Conservation (phyloP, 1,140 invertebrate species). For the Neodiprion virginianus region DNA sequence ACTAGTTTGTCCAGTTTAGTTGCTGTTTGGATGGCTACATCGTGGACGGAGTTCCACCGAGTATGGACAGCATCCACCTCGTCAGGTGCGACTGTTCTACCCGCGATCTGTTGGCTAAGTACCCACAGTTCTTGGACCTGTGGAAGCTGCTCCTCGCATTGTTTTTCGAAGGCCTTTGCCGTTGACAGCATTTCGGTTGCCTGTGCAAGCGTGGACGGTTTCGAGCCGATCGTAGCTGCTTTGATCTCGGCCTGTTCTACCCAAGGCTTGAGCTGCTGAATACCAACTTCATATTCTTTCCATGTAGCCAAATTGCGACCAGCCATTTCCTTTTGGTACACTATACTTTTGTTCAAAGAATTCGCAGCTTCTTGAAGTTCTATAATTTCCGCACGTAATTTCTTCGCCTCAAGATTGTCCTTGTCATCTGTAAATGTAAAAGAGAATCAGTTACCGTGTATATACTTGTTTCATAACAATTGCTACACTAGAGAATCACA, state of each 20-base stretch:
- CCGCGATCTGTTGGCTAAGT: conserved; percentile 76
- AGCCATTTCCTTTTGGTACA: conserved; percentile 75
- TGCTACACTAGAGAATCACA: conserved; percentile 21
- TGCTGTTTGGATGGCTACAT: conserved; percentile 74
- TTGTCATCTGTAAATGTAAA: conserved; percentile 60
- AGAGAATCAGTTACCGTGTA: conserved; percentile 23
- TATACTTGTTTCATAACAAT: conserved; percentile 17
- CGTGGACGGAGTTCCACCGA: conserved; percentile 78
- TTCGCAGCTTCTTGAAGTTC: conserved; percentile 72
- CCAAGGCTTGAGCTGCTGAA: conserved; percentile 86
- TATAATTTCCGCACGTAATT: conserved; percentile 72
- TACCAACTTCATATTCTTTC: conserved; percentile 82
- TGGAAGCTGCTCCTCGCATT: conserved; percentile 79
- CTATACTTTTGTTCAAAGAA: conserved; percentile 73
- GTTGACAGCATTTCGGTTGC: conserved; percentile 77
- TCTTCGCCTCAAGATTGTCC: conserved; percentile 70
- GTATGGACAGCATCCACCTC: conserved; percentile 84
- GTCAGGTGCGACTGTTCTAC: conserved; percentile 76
- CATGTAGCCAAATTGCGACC: conserved; percentile 81
- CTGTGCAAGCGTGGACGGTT: conserved; percentile 80
- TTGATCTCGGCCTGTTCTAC: conserved; percentile 85
- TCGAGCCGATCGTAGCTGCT: conserved; percentile 70
- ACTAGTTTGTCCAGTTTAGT: conserved; percentile 82
- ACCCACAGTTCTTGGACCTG: conserved; percentile 75
- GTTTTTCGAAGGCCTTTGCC: conserved; percentile 72